Evolutionary conservation across 2,113 vertebrate species (phyloP).

Genomic region (Corythornis madagascariensis): DNA sequence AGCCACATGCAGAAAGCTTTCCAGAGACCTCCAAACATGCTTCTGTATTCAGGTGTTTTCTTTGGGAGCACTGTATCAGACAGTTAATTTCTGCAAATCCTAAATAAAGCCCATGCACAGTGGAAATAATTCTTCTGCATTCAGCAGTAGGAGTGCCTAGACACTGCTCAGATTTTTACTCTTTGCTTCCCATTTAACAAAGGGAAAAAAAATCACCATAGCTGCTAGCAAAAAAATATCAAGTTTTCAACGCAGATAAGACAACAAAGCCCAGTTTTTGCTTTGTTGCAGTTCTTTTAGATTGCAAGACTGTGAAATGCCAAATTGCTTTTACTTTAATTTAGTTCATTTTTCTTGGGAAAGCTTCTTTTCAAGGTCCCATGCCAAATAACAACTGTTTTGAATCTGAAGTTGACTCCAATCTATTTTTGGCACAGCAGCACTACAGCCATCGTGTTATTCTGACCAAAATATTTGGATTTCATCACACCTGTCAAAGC

Average conservation of each 20-base stretch:
- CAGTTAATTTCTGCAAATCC: neutral
- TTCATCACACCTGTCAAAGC: slow-evolving; percentile 62
- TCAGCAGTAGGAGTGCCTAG: neutral
- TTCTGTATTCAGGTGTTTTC: neutral
- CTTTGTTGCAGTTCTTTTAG: neutral
- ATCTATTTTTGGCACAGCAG: slow-evolving; percentile 27
- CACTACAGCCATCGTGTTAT: slow-evolving; percentile 21
- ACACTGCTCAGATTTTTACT: neutral
- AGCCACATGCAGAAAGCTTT: neutral
- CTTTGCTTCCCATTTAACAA: neutral
- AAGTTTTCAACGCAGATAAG: neutral
- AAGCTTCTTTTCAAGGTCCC: neutral
- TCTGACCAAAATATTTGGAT: slow-evolving; percentile 60
- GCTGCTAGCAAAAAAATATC: neutral
- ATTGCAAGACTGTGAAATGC: neutral
- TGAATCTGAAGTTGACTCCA: slow-evolving; percentile 19
- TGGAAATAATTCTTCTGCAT: neutral
- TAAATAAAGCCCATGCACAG: neutral
- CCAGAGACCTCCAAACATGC: neutral
- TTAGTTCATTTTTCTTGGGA: neutral
- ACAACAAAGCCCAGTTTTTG: neutral
- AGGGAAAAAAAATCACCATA: neutral
- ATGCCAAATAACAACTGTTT: neutral
- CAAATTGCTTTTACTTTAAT: neutral
- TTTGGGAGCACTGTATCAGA: neutral